Conservation (phyloP, 1,140 invertebrate species). For the Luehdorfia chinensis region DNA sequence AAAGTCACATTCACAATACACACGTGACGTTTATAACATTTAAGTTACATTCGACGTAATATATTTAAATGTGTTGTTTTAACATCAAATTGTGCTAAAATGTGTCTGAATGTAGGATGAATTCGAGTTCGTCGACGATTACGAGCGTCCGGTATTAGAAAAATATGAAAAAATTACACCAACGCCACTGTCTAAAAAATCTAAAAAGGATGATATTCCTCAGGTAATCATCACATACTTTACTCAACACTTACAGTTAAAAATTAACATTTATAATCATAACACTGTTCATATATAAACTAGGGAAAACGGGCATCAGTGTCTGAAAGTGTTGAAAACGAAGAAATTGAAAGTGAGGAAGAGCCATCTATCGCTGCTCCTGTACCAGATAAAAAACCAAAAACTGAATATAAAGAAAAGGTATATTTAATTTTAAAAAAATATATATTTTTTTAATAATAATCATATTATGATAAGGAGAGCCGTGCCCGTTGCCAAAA, state of each 20-base stretch:
- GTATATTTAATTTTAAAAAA: constrained; percentile 25
- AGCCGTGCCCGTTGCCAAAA: too few relatives aligned
- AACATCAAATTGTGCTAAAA: constrained; percentile 60
- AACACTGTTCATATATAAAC: constrained; percentile 1
- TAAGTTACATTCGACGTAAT: neutral
- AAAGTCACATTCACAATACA: neutral
- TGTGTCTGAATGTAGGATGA: constrained; percentile 70
- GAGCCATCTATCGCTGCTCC: constrained; percentile 52
- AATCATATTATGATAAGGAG: too few relatives aligned
- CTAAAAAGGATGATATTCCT: constrained; percentile 58
- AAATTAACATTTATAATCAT: neutral
- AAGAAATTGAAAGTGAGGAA: constrained; percentile 61
- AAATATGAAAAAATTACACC: constrained; percentile 78
- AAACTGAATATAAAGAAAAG: constrained; percentile 61
- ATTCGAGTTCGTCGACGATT: constrained; percentile 78
- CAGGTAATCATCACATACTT: constrained; percentile 52
- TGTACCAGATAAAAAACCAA: constrained; percentile 59
- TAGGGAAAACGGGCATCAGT: constrained; percentile 64
- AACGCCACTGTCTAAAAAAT: constrained; percentile 69
- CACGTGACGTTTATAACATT: neutral
- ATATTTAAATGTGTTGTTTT: constrained; percentile 55
- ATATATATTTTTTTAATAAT: too few relatives aligned
- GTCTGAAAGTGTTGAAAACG: constrained; percentile 60
- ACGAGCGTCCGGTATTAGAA: constrained; percentile 78
- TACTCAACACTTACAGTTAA: constrained; percentile 33